Conservation (phyloP, 2,888 invertebrate species). For the Caenorhabditis sp. region DNA sequence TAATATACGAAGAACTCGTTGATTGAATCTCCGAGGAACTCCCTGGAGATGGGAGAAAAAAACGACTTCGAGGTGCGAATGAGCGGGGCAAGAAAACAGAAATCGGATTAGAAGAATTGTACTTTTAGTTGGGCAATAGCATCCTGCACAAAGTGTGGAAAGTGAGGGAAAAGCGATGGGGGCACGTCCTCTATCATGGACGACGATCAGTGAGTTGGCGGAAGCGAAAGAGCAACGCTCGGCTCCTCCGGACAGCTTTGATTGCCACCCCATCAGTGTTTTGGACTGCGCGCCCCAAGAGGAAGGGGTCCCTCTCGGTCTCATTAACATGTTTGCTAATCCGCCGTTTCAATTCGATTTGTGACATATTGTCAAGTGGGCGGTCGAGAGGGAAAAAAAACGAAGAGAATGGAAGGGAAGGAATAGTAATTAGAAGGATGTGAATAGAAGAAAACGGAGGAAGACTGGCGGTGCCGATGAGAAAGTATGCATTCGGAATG, state of each 20-base stretch:
- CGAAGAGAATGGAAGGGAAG: not conserved
- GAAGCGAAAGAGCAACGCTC: constrained; percentile 43
- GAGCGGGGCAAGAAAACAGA: not conserved
- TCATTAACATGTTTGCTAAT: constrained; percentile 43
- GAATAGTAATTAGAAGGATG: constrained; percentile 23
- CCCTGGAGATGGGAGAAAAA: constrained; percentile 28
- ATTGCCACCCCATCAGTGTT: constrained; percentile 31
- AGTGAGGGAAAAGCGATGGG: not conserved
- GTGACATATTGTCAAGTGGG: constrained; percentile 42
- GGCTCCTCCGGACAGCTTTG: constrained; percentile 33
- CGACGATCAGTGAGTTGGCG: constrained; percentile 34
- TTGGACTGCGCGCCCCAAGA: constrained; percentile 1
- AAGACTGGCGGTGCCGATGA: constrained; percentile 6
- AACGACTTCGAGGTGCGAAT: constrained; percentile 15
- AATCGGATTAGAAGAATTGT: constrained; percentile 36
- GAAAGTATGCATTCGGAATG: constrained; percentile 46
- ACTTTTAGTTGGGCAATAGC: constrained; percentile 29
- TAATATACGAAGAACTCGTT: not conserved
- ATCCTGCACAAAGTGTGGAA: constrained; percentile 6
- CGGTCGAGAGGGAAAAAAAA: constrained; percentile 6
- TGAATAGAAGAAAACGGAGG: not conserved
- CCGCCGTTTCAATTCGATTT: constrained; percentile 36
- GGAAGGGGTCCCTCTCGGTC: constrained; percentile 20
- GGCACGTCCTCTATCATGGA: constrained; percentile 30
- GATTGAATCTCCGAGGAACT: constrained; percentile 4